These are phyloP conservation scores for Microctenopoma lineatum DNA, from an alignment of 2,797 vertebrate genomes.

Conservation along the genomic window DNA sequence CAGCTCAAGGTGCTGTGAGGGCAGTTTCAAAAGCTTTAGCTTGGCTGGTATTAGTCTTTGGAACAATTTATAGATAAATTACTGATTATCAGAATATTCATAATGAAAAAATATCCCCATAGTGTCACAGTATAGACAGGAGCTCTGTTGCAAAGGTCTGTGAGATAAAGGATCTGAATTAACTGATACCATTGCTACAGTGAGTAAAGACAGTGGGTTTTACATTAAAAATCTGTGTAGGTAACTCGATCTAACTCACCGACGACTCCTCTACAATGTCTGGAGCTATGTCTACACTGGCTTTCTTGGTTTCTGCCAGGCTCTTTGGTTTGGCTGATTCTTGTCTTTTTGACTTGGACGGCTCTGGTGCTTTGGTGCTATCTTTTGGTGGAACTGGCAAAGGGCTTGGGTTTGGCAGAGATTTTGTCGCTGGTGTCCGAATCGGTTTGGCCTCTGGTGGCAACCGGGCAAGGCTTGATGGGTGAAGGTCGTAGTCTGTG, in stretches of 20 bases:
- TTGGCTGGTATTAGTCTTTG: no score
- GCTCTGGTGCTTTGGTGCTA: conserved; percentile 82
- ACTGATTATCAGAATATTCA: no score
- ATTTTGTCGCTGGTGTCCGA: conserved; percentile 63
- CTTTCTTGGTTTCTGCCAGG: conserved; percentile 88
- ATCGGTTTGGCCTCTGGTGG: conserved; percentile 79
- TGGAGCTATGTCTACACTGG: conserved; percentile 82
- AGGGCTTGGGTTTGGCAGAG: conserved; percentile 46
- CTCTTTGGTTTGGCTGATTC: conserved; percentile 92
- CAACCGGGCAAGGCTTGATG: conserved; percentile 77
- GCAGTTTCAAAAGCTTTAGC: no score
- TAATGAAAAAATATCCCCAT: no score
- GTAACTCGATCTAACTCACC: conserved; percentile 81
- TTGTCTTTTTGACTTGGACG: conserved; percentile 85
- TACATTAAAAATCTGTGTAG: no score
- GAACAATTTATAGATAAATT: no score
- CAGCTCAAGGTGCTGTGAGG: no score
- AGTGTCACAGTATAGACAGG: no score
- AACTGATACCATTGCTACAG: no score
- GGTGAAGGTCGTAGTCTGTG: conserved; percentile 74
- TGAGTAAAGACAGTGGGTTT: no score
- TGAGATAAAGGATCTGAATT: no score
- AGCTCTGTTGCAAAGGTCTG: no score
- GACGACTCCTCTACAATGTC: conserved; percentile 83
- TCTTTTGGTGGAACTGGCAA: conserved; percentile 86